Base-by-base conservation (phyloP, 2,113 vertebrate genomes). In the Odobenus rosmarus region DNA sequence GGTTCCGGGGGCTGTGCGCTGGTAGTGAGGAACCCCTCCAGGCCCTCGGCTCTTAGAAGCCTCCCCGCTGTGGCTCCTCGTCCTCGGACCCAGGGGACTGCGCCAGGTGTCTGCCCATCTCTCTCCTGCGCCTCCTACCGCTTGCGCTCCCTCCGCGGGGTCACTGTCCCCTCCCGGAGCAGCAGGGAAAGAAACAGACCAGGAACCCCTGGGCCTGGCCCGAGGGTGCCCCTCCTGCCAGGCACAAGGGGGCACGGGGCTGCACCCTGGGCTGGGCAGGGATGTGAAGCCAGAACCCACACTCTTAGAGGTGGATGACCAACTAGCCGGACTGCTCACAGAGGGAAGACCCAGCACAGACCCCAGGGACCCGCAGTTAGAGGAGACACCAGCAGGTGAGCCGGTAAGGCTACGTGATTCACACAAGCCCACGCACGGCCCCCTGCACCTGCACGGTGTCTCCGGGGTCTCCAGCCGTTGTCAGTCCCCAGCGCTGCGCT, bases 341-440 rank as follows among this genome's bases (percentile, higher is more conserved):
- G 3, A 5, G 2, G 13, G 71, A 74, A 42, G 39, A 42, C 71
- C 36, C 23, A 3, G 12, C n/a, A 3, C 1, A 11, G 36, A 4
- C 36, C 16, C 16, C 71, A 24, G 12, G 21, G 39, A 23, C n/a
- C 9, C n/a, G 2, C 36, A 72, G 4, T 13, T 39, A 39, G 69
- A 72, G 69, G 69, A 39, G 69, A 12, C 2, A 3, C 10, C 5
- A 6, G 69, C 19, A 5, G 69, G 67, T 2, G 67, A 18, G 4
- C 0, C 16, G 67, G 33, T 7, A 7, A 8, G 64, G 67, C 7
- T 18, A 9, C n/a, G 0, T 0, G 18, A 8, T 10, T 1, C n/a
- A 1, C 61, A 28, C 61, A 0, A 9, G 24, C 26, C 11, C 61
- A 28, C 26, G 26, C 12, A 26, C 26, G 4, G 36, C 21, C 36